These are phyloP conservation scores for Asobara japonica DNA, from an alignment of 1,140 invertebrate genomes.

Conservation along the genomic window DNA sequence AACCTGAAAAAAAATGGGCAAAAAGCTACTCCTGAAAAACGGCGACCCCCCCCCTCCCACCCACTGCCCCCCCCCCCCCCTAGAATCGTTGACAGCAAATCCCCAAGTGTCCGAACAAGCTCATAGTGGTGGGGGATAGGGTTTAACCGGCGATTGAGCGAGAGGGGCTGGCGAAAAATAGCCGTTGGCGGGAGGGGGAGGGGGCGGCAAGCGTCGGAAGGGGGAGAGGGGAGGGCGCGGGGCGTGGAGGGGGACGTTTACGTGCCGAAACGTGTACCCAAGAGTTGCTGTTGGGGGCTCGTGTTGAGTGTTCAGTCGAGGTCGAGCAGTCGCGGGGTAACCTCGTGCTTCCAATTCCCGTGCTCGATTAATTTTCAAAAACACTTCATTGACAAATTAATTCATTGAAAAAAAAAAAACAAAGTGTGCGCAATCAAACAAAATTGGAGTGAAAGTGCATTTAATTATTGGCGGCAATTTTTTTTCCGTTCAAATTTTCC, in stretches of 20 bases:
- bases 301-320: conserved; percentile 33
- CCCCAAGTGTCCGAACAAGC: too few relatives aligned
- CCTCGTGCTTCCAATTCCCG: not conserved
- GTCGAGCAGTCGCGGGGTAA: conserved; percentile 33
- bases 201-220: not conserved
- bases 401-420: not conserved
- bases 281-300: not conserved
- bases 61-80: too few relatives aligned
- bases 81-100: too few relatives aligned
- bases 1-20: too few relatives aligned
- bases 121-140: too few relatives aligned
- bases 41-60: too few relatives aligned
- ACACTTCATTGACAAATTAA: not conserved
- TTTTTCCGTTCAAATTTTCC: too few relatives aligned
- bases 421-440: too few relatives aligned
- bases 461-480: too few relatives aligned
- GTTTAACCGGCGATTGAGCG: not conserved
- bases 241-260: conserved; percentile 10
- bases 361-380: not conserved
- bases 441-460: too few relatives aligned
- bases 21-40: too few relatives aligned
- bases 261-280: conserved; percentile 16
- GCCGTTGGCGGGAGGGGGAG: not conserved
- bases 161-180: not conserved
- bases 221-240: not conserved